phyloP scores from a whole-genome alignment of 2,888 invertebrate genomes.

The Loripinus fragilis region DNA sequence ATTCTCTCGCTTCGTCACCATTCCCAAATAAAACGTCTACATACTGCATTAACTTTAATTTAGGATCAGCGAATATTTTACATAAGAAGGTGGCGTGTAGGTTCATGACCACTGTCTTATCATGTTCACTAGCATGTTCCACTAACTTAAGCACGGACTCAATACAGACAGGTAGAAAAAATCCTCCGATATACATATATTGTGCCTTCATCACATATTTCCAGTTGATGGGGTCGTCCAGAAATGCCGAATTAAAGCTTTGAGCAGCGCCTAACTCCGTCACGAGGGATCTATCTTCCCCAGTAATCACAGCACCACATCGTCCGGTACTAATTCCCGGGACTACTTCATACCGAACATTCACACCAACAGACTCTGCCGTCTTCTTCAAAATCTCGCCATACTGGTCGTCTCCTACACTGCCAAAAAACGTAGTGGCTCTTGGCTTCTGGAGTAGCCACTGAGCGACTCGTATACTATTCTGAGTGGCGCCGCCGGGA shows the following conservation, averaged over 20 bases:
- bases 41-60: conserved; percentile 93
- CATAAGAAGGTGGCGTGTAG: conserved; percentile 97
- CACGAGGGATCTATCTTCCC: conserved; percentile 92
- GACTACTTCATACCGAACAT: conserved; percentile 93
- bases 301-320: conserved; percentile 96
- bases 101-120: conserved; percentile 94
- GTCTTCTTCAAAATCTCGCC: conserved; percentile 92
- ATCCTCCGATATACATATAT: conserved; percentile 96
- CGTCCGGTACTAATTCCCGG: conserved; percentile 90
- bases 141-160: conserved; percentile 93
- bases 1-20: conserved; percentile 88
- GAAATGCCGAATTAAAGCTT: conserved; percentile 90
- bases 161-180: conserved; percentile 97
- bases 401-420: conserved; percentile 95
- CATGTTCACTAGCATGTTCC: conserved; percentile 88
- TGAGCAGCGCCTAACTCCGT: conserved; percentile 98
- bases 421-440: conserved; percentile 94
- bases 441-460: conserved; percentile 94
- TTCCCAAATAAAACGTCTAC: conserved; percentile 98
- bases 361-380: conserved; percentile 91
- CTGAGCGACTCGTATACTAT: conserved; percentile 94
- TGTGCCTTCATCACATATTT: conserved; percentile 90
- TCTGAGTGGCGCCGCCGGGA: conserved; percentile 98
- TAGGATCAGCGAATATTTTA: conserved; percentile 91
- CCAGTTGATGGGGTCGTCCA: conserved; percentile 89